These are phyloP conservation scores for Asbolus verrucosus DNA, from an alignment of 1,140 invertebrate genomes.

Conservation along the genomic window DNA sequence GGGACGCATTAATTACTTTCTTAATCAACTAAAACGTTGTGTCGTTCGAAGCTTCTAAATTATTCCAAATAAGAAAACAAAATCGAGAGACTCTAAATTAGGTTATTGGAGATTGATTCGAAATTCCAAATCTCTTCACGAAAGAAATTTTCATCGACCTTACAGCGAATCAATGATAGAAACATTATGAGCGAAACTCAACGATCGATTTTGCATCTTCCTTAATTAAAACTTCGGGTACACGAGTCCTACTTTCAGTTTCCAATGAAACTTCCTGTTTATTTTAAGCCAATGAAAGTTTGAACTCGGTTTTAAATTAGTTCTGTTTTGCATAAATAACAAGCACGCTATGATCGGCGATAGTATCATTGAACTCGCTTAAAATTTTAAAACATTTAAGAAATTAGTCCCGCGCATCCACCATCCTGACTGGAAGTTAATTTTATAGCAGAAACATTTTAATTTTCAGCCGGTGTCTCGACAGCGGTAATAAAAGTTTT, in stretches of 20 bases:
- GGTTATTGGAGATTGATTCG: constrained; percentile 17
- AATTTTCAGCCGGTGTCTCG: too few relatives aligned
- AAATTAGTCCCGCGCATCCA: constrained; percentile 25
- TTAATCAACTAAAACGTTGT: constrained; percentile 29
- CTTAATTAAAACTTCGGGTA: constrained; percentile 8
- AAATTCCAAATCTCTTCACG: not conserved
- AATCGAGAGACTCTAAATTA: constrained; percentile 19
- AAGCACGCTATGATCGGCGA: too few relatives aligned
- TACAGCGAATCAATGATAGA: not conserved
- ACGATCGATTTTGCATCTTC: not conserved
- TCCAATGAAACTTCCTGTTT: not conserved
- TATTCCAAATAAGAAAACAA: constrained; percentile 31
- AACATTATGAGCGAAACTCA: not conserved
- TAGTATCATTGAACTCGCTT: too few relatives aligned
- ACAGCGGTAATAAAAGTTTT: constrained; percentile 19
- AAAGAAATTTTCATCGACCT: not conserved
- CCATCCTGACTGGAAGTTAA: not conserved
- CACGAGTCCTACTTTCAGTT: constrained; percentile 9
- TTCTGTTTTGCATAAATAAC: too few relatives aligned
- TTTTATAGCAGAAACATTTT: too few relatives aligned
- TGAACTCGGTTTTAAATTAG: not conserved
- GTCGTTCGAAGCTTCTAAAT: constrained; percentile 11
- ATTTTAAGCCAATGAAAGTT: constrained; percentile 14
- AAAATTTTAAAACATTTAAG: not conserved
- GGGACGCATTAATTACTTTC: constrained; percentile 24